These are phyloP conservation scores for Chirona hameri DNA, from an alignment of 2,888 invertebrate species.

Conservation along the genomic window DNA sequence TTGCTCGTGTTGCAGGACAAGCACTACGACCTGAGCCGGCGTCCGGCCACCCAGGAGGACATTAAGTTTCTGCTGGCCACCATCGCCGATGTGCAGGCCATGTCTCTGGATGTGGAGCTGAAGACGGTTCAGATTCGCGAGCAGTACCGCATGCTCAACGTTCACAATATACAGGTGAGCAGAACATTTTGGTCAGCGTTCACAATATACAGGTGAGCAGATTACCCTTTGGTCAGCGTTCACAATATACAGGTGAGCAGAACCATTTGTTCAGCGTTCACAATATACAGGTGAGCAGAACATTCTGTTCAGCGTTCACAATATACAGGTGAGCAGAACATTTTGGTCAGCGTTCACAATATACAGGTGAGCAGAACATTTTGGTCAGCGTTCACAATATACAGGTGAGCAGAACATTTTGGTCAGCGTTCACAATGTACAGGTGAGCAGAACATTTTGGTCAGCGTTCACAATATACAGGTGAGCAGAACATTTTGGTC, in stretches of 20 bases:
- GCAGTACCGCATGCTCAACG: slow-evolving; percentile 67
- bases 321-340: slow-evolving; percentile 51
- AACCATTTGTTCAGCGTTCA: no score
- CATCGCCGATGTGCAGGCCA: slow-evolving; percentile 68
- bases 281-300: no score
- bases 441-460: slow-evolving; percentile 69
- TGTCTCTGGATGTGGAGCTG: slow-evolving; percentile 73
- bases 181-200: no score
- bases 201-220: no score
- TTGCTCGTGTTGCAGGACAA: slow-evolving; percentile 49
- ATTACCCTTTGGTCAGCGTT: no score
- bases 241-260: no score
- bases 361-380: slow-evolving; percentile 69
- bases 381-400: slow-evolving; percentile 69
- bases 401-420: slow-evolving; percentile 68
- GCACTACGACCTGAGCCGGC: slow-evolving; percentile 64
- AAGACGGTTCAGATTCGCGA: slow-evolving; percentile 69
- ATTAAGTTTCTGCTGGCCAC: slow-evolving; percentile 82
- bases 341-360: slow-evolving; percentile 48
- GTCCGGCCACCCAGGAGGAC: slow-evolving; percentile 71
- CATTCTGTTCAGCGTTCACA: no score
- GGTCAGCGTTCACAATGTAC: slow-evolving; percentile 64
- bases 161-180: slow-evolving; percentile 58
- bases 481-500: slow-evolving; percentile 73
- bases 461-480: slow-evolving; percentile 64